A percentile compares a stretch with the other conserved stretches of the same genome.
phyloP scores from a whole-genome alignment of 2,888 invertebrate genomes.

The Nomada ruficornis region DNA sequence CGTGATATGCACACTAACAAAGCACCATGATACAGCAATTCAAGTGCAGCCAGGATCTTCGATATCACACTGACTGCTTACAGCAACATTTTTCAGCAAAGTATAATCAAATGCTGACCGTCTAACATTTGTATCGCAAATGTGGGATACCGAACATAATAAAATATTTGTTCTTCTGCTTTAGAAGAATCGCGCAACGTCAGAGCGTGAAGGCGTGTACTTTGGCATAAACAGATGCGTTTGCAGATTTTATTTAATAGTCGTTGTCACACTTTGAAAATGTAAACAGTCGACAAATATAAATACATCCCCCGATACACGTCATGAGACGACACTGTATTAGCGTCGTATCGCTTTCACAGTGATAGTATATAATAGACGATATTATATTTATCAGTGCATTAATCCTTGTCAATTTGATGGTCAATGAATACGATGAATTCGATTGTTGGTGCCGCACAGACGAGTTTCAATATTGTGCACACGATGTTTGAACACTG shows the following conservation, averaged over 20 bases:
- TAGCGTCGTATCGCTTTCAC: constrained; percentile 7
- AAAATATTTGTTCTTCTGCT: constrained; percentile 16
- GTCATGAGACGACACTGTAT: constrained; percentile 50
- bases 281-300: constrained; percentile 54
- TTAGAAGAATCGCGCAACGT: constrained; percentile 1
- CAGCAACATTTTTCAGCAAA: constrained; percentile 16
- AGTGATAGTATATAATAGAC: constrained; percentile 12
- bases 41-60: constrained; percentile 9
- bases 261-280: constrained; percentile 22
- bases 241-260: constrained; percentile 20
- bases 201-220: background rate
- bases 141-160: constrained; percentile 5
- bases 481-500: constrained; percentile 13
- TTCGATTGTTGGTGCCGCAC: background rate
- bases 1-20: constrained; percentile 52
- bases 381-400: constrained; percentile 30
- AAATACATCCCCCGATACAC: constrained; percentile 24
- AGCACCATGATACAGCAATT: constrained; percentile 42
- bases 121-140: constrained; percentile 10
- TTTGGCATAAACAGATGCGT: constrained; percentile 15
- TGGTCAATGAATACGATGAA: constrained; percentile 22
- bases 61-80: constrained; percentile 24
- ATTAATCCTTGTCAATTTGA: constrained; percentile 48
- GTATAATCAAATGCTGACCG: constrained; percentile 6
- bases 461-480: constrained; percentile 13